phyloP scores from a whole-genome alignment of 2,888 invertebrate species.

The Lymantria dispar region DNA sequence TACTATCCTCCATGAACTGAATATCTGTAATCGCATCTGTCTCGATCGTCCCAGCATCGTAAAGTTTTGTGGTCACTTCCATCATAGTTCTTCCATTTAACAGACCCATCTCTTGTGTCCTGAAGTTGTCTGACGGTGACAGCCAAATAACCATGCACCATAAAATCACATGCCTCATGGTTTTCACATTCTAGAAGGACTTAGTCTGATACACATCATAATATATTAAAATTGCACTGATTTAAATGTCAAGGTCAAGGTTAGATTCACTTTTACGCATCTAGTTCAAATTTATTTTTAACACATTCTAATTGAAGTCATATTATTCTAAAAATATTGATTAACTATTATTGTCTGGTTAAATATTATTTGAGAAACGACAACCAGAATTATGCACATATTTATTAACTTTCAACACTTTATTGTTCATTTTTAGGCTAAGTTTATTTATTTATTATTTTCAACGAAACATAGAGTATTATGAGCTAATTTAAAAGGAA shows the following conservation, averaged over 20 bases:
- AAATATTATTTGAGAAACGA: too few relatives aligned
- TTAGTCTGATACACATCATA: constrained; percentile 9
- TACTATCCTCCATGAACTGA: background rate
- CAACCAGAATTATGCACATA: too few relatives aligned
- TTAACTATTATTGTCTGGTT: too few relatives aligned
- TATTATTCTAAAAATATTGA: too few relatives aligned
- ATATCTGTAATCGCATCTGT: constrained; percentile 2
- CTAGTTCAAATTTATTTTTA: background rate
- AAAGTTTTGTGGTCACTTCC: constrained; percentile 23
- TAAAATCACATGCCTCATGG: constrained; percentile 43
- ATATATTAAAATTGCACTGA: background rate
- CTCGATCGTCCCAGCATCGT: constrained; percentile 3
- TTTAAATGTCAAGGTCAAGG: too few relatives aligned
- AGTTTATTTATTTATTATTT: too few relatives aligned
- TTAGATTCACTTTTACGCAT: background rate
- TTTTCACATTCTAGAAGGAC: constrained; percentile 23
- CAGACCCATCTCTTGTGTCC: constrained; percentile 34
- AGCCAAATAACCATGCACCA: constrained; percentile 41
- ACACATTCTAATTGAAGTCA: too few relatives aligned
- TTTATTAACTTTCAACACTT: too few relatives aligned
- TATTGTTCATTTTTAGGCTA: too few relatives aligned
- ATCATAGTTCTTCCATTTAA: constrained; percentile 34
- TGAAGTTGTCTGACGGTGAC: constrained; percentile 34
- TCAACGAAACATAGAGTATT: too few relatives aligned
- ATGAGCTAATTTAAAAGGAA: too few relatives aligned